Conservation (phyloP, 2,888 invertebrate species). For the Cosmorhoe ocellata region DNA sequence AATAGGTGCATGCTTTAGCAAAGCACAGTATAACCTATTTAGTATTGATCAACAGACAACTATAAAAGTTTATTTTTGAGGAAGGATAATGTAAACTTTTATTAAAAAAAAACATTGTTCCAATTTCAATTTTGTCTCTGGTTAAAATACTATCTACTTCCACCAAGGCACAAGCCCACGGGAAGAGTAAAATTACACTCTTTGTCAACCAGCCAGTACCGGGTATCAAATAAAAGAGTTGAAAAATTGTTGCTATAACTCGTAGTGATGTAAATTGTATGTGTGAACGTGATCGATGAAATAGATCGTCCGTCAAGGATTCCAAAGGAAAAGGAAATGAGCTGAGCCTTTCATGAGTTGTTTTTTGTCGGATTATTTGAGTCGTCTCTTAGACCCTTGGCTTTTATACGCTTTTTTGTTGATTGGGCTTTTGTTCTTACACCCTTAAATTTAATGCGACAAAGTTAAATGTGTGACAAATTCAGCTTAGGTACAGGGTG, state of each 20-base stretch:
- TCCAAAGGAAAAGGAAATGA: conserved; percentile 28
- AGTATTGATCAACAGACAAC: no score
- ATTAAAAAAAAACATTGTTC: no score
- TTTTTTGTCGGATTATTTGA: conserved; percentile 31
- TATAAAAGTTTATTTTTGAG: no score
- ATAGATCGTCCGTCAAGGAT: conserved; percentile 41
- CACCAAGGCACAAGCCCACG: neutral
- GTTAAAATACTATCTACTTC: no score
- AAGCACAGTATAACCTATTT: no score
- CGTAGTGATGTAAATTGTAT: conserved; percentile 20
- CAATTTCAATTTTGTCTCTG: no score
- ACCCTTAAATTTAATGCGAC: neutral
- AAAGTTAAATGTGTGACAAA: no score
- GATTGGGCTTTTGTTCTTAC: neutral
- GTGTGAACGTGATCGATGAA: conserved; percentile 39
- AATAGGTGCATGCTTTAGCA: no score
- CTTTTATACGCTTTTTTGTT: neutral
- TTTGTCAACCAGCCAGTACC: conserved; percentile 5
- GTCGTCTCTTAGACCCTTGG: conserved; percentile 17
- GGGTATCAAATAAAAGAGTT: conserved; percentile 15
- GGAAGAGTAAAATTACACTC: conserved; percentile 2
- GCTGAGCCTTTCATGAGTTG: conserved; percentile 32
- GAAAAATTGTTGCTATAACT: conserved; percentile 26
- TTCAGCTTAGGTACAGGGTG: no score
- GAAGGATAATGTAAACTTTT: no score